Evolutionary conservation across 2,888 invertebrate genomes (phyloP), one percentile per base, ranked within the genome.

Genomic region (Ophion ventricosus): DNA sequence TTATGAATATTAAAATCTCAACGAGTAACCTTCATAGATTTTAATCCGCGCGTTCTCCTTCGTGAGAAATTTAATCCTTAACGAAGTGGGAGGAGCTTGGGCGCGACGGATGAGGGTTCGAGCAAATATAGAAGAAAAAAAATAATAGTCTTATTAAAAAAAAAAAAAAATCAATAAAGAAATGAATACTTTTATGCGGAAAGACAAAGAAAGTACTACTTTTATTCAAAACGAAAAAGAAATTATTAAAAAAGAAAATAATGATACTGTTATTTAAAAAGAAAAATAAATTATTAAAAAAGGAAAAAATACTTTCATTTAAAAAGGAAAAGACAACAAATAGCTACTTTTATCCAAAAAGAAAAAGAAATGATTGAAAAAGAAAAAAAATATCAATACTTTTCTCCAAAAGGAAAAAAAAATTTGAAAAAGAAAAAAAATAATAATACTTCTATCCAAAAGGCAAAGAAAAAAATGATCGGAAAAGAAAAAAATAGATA

Each of bases 1-100:
- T 88, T 88, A 87, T 88, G 85, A 87, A 88, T 87, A 88, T 87
- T 87, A 85, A 84, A 86, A 86, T 80, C 80, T 76, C 74, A 26
- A 61, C 69, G 26, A 76, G 61, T 66, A 17, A 82, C 80, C 76
- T 82, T 81, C 73, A 54, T 84, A 75, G 20, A 73, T 80, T 80
- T 81, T 82, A 75, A 74, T 85, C 80, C 80, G 61, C 82, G 74
- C 83, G 40, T 26, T 59, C 85, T 85, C 61, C 59, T 20, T 17
- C 74, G 69, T 82, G n/a, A 8, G 29, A n/a, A 64, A 23, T 23
- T 0, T 40, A 49, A 17, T 17, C 1, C 49, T 49, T 17, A 17
- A 49, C 17, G 14, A 49, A 49, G 49, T 17, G 49, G 49, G 17
- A 49, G 49, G 49, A 35, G 35, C 35, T 35, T 5, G 35, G 35